Evolutionary conservation across 2,888 invertebrate genomes (phyloP).

Genomic region (Microctonus brassicae): DNA sequence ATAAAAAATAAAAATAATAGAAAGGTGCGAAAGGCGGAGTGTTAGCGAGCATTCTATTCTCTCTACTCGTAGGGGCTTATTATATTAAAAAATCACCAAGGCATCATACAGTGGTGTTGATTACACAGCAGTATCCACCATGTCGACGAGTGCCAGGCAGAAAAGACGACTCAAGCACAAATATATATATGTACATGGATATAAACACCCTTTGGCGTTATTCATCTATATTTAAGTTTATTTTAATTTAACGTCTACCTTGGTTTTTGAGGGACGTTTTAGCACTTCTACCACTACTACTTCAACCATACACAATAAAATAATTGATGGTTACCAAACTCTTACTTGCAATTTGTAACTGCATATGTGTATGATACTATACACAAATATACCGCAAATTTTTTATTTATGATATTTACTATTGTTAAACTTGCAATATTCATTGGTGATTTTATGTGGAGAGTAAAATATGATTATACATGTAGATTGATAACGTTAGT

Average conservation of each 20-base stretch:
- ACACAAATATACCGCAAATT: no score
- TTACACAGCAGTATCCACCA: conserved; percentile 53
- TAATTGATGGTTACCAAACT: conserved; percentile 23
- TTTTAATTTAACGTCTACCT: conserved; percentile 66
- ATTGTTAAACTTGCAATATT: no score
- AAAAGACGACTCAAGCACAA: conserved; percentile 4
- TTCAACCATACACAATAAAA: neutral
- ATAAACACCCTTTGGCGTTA: conserved; percentile 17
- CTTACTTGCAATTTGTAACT: conserved; percentile 1
- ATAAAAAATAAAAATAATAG: conserved; percentile 37
- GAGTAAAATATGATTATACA: no score
- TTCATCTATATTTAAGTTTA: conserved; percentile 58
- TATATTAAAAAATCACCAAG: conserved; percentile 50
- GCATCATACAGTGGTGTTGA: conserved; percentile 56
- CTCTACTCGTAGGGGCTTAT: conserved; percentile 47
- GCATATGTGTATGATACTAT: neutral
- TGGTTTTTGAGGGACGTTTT: conserved; percentile 24
- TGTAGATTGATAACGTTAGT: no score
- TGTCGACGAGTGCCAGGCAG: conserved; percentile 16
- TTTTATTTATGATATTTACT: no score
- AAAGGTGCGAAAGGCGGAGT: conserved; percentile 51
- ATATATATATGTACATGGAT: neutral
- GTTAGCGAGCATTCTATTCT: conserved; percentile 42
- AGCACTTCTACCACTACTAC: conserved; percentile 22
- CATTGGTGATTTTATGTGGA: no score